phyloP scores from a whole-genome alignment of 2,888 invertebrate species.

The Stratiomys singularior region DNA sequence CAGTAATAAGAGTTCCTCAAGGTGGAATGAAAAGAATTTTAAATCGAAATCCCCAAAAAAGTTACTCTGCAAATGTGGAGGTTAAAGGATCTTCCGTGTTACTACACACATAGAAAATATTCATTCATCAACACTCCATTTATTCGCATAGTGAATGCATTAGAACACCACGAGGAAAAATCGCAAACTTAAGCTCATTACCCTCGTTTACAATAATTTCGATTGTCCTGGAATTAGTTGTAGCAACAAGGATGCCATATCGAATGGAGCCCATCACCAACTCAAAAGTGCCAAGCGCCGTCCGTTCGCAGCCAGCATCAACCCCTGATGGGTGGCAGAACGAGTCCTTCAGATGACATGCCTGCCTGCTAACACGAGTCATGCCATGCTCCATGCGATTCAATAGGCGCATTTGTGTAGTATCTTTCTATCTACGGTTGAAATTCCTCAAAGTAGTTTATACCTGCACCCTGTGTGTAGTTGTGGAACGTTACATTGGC shows the following conservation, averaged over 20 bases:
- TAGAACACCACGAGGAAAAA: too few species aligned
- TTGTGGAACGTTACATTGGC: conserved; percentile 43
- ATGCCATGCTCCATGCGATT: conserved; percentile 37
- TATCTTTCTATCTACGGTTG: conserved; percentile 31
- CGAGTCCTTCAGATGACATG: conserved; percentile 19
- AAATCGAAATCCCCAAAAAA: too few species aligned
- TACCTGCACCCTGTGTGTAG: conserved; percentile 40
- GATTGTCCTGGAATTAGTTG: neutral
- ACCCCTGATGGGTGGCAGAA: conserved; percentile 23
- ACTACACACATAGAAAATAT: too few species aligned
- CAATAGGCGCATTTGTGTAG: conserved; percentile 38
- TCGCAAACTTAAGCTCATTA: too few species aligned
- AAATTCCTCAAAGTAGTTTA: conserved; percentile 32
- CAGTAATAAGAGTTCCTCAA: too few species aligned
- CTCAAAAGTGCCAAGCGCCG: neutral
- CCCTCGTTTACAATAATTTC: neutral
- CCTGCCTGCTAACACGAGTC: conserved; percentile 35
- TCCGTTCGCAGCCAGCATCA: neutral
- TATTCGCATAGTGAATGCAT: too few species aligned
- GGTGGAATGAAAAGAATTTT: too few species aligned
- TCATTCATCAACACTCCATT: too few species aligned
- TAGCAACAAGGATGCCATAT: conserved; percentile 6
- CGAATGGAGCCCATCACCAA: conserved; percentile 6
- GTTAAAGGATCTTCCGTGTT: too few species aligned
- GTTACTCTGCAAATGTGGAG: too few species aligned